Percentiles rank a stretch among this genome's conserved stretches.
Evolutionary conservation across 2,113 vertebrate species (phyloP).

Genomic region (Lepus timidus): DNA sequence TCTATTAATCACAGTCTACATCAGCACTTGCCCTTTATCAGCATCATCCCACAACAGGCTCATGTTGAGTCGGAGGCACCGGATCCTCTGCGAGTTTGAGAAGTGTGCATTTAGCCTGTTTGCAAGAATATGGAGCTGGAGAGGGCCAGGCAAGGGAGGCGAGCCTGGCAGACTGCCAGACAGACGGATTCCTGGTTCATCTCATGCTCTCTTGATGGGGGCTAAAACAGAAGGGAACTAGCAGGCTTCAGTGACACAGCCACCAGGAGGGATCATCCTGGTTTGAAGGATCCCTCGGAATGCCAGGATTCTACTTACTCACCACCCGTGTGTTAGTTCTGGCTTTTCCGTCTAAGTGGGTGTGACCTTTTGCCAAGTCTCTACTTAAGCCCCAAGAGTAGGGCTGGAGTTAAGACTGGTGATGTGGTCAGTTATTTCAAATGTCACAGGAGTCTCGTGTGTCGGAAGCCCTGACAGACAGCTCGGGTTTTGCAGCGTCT

Average conservation of each 20-base stretch:
- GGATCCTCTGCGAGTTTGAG: not conserved
- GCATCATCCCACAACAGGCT: not conserved
- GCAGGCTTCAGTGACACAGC: not conserved
- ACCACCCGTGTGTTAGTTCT: not conserved
- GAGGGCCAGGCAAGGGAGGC: not conserved
- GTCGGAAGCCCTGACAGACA: not conserved
- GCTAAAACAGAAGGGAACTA: not conserved
- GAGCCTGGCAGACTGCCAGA: not conserved
- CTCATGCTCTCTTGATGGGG: not conserved
- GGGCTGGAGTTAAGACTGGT: not conserved
- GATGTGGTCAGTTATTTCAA: not conserved
- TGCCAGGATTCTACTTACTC: not conserved
- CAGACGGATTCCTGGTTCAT: not conserved
- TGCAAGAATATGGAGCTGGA: not conserved
- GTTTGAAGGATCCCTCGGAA: not conserved
- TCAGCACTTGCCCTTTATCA: not conserved
- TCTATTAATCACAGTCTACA: not conserved
- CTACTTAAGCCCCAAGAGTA: not conserved
- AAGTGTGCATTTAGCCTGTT: not conserved
- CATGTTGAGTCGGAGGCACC: not conserved
- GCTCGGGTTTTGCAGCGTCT: not conserved
- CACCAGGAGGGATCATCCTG: not conserved
- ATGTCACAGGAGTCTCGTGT: not conserved
- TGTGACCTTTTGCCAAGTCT: not conserved
- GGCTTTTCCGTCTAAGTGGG: not conserved